A percentile compares a stretch with the other conserved stretches of the same genome.
Conservation (phyloP, 2,797 vertebrate species). For the Anabacerthia variegaticeps region DNA sequence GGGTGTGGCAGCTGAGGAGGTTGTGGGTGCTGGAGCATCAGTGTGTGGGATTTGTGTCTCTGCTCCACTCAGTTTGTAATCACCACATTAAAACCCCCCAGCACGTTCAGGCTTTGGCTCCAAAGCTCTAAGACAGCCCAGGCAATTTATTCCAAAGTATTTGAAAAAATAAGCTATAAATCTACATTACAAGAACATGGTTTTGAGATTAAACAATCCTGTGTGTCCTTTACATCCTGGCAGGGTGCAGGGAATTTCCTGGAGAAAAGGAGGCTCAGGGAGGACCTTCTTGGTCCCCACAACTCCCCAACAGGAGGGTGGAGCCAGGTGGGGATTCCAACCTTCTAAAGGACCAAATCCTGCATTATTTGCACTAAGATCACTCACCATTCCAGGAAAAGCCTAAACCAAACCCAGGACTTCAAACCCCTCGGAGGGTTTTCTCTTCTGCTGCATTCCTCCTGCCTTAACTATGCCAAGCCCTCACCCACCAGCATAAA, state of each 20-base stretch:
- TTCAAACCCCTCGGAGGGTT: rapidly evolving
- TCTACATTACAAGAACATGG: background rate
- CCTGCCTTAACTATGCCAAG: background rate
- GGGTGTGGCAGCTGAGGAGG: background rate
- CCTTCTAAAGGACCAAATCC: background rate
- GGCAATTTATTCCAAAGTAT: background rate
- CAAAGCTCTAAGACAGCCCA: background rate
- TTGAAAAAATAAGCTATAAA: background rate
- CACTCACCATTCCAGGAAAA: background rate
- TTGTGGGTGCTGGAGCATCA: background rate
- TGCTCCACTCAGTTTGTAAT: background rate
- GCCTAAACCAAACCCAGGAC: background rate
- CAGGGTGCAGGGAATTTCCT: background rate
- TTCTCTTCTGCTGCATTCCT: background rate
- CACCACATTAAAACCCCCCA: too few relatives aligned
- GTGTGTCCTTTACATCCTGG: background rate
- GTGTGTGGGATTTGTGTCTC: background rate
- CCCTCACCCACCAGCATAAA: background rate
- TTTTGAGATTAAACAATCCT: background rate
- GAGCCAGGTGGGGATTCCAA: background rate
- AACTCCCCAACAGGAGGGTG: background rate
- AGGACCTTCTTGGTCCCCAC: background rate
- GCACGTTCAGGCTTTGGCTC: background rate
- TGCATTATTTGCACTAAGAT: background rate
- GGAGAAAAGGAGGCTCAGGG: background rate